Evolutionary conservation across 2,113 vertebrate genomes (phyloP), one percentile per base, ranked within the genome.

Genomic region (Ceyx cyanopectus): DNA sequence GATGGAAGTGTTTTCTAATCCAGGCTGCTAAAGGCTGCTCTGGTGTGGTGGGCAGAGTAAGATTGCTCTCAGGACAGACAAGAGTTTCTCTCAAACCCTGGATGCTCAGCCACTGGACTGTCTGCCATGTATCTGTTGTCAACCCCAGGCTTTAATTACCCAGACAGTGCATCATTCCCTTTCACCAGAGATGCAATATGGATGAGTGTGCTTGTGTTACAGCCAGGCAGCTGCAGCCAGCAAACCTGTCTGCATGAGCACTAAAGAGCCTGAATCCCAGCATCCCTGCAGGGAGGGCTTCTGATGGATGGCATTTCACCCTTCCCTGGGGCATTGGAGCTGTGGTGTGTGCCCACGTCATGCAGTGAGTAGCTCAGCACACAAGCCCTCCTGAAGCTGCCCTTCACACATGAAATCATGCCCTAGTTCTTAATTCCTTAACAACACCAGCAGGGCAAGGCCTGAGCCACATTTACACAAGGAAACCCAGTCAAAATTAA

Each of bases 121-220:
- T 46, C 80, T 81, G 11, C 4, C 7, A 3, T 12, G 45, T 54
- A 65, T 85, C 66, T 57, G 0, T 89, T 43, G 24, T 76, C 92
- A 76, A 83, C 68, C 65, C 81, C 1, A 1, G 86, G 85, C 93
- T 97, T 98, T 97, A 96, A 90, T 97, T 96, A 92, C 60, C 13
- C 48, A 79, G 81, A 9, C 96, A 95, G 77, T 5, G 87, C 87
- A 48, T 93, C 85, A 5, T 81, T 95, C 81, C 79, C 88, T 65
- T 65, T 86, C 83, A 65, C 83, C 85, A 74, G 95, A 78, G 86
- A 76, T 97, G 92, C 87, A 95, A 40, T 92, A 95, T 96, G 96
- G 76, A 94, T 89, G 94, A 96, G 82, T 24, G 12, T n/a, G 69
- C 95, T 97, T 76, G 70, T 34, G 65, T 97, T 96, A 95, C 79